Evolutionary conservation across 2,797 vertebrate species (phyloP).

Genomic region (Clarias platycephalus): DNA sequence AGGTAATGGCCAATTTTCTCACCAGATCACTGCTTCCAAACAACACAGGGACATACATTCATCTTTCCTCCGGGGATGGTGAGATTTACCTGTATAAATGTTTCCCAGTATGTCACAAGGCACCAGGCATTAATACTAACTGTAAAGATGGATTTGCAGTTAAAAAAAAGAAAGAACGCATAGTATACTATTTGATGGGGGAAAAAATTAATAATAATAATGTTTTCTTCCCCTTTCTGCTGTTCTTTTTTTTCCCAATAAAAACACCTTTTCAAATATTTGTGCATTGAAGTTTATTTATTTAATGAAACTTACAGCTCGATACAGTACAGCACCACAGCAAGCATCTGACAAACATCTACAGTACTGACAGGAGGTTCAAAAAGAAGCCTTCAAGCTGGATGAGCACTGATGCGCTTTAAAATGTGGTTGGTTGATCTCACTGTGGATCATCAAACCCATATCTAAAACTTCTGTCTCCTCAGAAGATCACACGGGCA

Average conservation of each 20-base stretch:
- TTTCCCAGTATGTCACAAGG: not conserved
- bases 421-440: constrained; percentile 3
- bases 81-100: not conserved
- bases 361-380: not conserved
- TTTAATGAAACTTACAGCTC: not conserved
- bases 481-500: constrained; percentile 87
- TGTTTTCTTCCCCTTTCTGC: not conserved
- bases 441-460: not conserved
- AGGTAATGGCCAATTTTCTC: not conserved
- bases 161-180: not conserved
- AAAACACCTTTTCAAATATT: not conserved
- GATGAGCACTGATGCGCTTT: not conserved
- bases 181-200: not conserved
- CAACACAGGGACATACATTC: not conserved
- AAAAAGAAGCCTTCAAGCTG: not conserved
- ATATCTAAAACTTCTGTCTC: constrained; percentile 1
- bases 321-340: not conserved
- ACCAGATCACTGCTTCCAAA: not conserved
- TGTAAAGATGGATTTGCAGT: not conserved
- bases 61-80: not conserved
- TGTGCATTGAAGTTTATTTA: constrained; percentile 8
- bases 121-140: not conserved
- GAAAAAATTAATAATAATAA: not conserved
- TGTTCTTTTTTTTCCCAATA: not conserved
- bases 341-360: not conserved